phyloP scores from a whole-genome alignment of 2,888 invertebrate genomes.

The Dolomedes plantarius region DNA sequence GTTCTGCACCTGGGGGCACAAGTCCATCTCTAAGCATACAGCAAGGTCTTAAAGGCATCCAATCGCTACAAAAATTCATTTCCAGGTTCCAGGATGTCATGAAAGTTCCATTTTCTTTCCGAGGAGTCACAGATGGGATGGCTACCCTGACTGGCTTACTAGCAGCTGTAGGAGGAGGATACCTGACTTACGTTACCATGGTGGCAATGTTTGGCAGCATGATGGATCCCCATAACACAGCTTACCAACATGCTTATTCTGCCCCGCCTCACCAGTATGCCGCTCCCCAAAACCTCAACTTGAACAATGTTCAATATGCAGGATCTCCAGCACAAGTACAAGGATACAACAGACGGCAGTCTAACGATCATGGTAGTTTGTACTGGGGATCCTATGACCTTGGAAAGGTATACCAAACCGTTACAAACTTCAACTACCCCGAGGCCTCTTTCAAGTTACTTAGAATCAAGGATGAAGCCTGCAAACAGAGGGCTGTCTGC shows the following conservation, averaged over 20 bases:
- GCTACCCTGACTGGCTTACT: conserved; percentile 58
- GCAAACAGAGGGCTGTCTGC: conserved; percentile 66
- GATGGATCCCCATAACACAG: conserved; percentile 52
- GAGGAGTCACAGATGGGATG: conserved; percentile 50
- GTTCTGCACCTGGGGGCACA: conserved; percentile 12
- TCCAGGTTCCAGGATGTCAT: conserved; percentile 38
- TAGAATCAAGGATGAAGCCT: conserved; percentile 60
- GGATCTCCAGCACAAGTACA: background rate
- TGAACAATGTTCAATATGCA: background rate
- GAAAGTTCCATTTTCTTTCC: conserved; percentile 44
- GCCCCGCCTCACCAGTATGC: conserved; percentile 53
- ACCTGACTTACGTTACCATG: conserved; percentile 59
- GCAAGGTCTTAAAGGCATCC: conserved; percentile 55
- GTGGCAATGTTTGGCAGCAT: conserved; percentile 62
- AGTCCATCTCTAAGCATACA: conserved; percentile 30
- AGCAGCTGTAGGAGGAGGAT: conserved; percentile 67
- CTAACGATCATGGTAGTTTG: conserved; percentile 25
- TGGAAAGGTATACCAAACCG: conserved; percentile 44
- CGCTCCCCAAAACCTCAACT: conserved; percentile 30
- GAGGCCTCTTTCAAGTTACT: conserved; percentile 64
- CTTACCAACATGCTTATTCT: conserved; percentile 51
- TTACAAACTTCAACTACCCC: conserved; percentile 55
- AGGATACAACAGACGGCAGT: conserved; percentile 38
- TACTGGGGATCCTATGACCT: conserved; percentile 55
- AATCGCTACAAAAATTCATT: conserved; percentile 54